These are phyloP conservation scores for Bombus vancouverensis DNA, from an alignment of 1,140 invertebrate genomes.

Conservation along the genomic window DNA sequence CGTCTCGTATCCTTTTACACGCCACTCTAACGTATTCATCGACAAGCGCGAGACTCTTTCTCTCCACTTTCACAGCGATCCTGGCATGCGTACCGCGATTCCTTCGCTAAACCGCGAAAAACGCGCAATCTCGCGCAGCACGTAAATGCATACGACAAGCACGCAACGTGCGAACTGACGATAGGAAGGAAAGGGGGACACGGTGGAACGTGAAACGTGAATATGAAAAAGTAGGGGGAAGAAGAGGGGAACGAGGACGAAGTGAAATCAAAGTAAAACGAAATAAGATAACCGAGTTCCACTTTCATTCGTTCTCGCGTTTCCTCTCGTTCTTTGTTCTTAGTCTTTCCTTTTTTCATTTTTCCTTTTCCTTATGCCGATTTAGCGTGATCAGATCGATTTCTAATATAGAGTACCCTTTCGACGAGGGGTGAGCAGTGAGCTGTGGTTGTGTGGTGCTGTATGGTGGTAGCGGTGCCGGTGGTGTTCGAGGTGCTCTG, in stretches of 20 bases:
- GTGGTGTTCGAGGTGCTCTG: constrained; percentile 80
- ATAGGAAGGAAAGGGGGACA: neutral
- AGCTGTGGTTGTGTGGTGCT: constrained; percentile 82
- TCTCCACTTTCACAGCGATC: neutral
- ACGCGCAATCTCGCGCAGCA: neutral
- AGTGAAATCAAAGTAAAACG: neutral
- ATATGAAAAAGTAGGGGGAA: too few relatives aligned
- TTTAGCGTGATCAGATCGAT: constrained; percentile 48
- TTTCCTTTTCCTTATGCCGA: constrained; percentile 12
- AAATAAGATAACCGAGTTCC: neutral
- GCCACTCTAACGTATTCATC: neutral
- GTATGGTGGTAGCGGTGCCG: constrained; percentile 78
- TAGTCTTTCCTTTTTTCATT: neutral
- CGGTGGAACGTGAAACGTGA: neutral
- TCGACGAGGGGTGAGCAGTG: constrained; percentile 80
- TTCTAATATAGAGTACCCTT: constrained; percentile 75
- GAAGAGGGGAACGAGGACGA: neutral
- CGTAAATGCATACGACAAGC: neutral
- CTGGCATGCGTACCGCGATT: neutral
- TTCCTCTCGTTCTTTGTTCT: neutral
- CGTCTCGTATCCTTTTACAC: neutral
- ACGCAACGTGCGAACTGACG: neutral
- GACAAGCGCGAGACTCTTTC: constrained; percentile 1
- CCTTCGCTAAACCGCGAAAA: neutral
- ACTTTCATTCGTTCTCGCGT: neutral